Base-by-base conservation (phyloP, 2,113 vertebrate genomes). In the Nycticorax nycticorax region DNA sequence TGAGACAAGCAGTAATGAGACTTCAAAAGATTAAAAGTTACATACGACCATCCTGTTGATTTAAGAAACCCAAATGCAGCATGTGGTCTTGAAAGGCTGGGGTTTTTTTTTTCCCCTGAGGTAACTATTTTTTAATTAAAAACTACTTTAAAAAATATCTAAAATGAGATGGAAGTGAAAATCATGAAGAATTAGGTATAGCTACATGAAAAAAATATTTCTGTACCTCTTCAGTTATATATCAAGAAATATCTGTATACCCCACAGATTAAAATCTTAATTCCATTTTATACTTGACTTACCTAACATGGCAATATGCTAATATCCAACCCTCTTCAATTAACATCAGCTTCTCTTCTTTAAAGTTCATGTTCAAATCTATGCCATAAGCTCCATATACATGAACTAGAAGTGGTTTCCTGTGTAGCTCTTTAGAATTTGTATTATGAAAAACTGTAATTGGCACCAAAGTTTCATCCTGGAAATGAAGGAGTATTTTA, bases 231-330 rank as follows among this genome's bases (percentile, higher is more conserved):
- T 74, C 30, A 74, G 45, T 14, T 77, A 27, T 11, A 11, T 48
- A 22, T 39, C 41, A 81, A 92, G 20, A 89, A 88, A 45, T 62
- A 89, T 6, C 55, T 76, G 20, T 55, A 48, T 57, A 68, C 55
- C 55, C 72, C 53, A 32, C 17, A 85, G 81, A 95, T 43, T 37
- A 82, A 87, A 86, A 63, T 67, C 48, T 59, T 73, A 68, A 63
- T 92, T 79, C 55, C 20, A 14, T 82, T 94, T 92, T 62, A 8
- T 89, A 73, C 88, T 69, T 64, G 41, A 93, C 97, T 97, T 98
- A 99, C 99, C 99, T 98, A 96, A 99, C 98, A 47, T 99, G 99
- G 96, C 99, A 99, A 96, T 99, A 99, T 52, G 99, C 99, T 94
- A 99, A 98, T 94, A 98, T 98, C 99, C 99, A 99, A 52, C 98